These are phyloP conservation scores for Brachionus rubens DNA, from an alignment of 1,140 invertebrate genomes.

Conservation along the genomic window DNA sequence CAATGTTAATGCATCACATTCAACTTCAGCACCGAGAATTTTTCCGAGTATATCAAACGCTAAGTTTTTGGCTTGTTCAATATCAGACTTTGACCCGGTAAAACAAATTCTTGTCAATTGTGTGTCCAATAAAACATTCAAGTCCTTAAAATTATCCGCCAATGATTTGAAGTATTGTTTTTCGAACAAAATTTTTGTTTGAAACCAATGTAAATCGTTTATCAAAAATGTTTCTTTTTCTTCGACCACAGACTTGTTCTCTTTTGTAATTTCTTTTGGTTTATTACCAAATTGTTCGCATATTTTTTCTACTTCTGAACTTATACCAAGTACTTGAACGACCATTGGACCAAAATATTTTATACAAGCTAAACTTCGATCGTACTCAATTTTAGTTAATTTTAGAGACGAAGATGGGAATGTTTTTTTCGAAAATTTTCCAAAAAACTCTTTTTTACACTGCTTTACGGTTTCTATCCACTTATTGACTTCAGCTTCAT, in stretches of 20 bases:
- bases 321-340: background rate
- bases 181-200: conserved; percentile 23
- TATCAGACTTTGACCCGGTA: background rate
- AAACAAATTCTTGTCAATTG: conserved; percentile 27
- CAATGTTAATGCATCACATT: background rate
- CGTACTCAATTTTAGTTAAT: background rate
- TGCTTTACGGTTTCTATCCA: background rate
- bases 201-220: conserved; percentile 21
- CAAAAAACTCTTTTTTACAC: background rate
- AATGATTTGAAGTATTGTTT: conserved; percentile 9
- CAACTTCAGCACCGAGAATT: background rate
- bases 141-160: conserved; percentile 12
- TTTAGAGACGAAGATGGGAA: background rate
- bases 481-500: background rate
- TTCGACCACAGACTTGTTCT: background rate
- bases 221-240: conserved; percentile 8
- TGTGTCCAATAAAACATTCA: conserved; percentile 24
- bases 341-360: background rate
- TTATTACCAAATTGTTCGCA: background rate
- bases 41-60: background rate
- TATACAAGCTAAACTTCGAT: background rate
- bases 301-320: background rate
- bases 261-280: background rate
- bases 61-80: conserved; percentile 6
- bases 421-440: background rate